These are phyloP conservation scores for Scylla paramamosain DNA, from an alignment of 1,140 invertebrate species.

Conservation along the genomic window DNA sequence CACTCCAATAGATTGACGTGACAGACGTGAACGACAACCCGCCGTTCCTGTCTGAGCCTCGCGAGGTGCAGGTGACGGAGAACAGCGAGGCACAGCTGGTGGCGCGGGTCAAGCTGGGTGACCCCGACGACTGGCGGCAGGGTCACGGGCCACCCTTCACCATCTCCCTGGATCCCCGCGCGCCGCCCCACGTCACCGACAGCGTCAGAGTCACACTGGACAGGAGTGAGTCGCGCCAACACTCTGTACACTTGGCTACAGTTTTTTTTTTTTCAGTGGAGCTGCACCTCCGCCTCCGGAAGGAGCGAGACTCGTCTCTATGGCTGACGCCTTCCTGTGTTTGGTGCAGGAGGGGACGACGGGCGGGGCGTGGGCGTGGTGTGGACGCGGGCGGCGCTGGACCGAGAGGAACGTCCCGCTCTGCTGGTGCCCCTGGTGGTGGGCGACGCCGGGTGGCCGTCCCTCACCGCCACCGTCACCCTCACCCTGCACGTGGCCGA, in stretches of 20 bases:
- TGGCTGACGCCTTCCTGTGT: background rate
- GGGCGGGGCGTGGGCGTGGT: conserved; percentile 62
- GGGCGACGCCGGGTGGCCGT: conserved; percentile 44
- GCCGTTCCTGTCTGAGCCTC: conserved; percentile 34
- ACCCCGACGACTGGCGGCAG: conserved; percentile 52
- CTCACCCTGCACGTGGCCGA: conserved; percentile 57
- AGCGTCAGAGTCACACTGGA: conserved; percentile 55
- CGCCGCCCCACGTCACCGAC: conserved; percentile 44
- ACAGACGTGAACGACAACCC: conserved; percentile 61
- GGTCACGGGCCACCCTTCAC: conserved; percentile 61
- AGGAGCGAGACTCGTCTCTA: background rate
- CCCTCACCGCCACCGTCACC: conserved; percentile 53
- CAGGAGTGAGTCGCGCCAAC: conserved; percentile 34
- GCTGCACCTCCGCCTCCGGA: background rate
- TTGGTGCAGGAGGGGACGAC: conserved; percentile 50
- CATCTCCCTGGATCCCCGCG: conserved; percentile 53
- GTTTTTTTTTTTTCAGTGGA: too few relatives aligned
- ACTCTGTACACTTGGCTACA: background rate
- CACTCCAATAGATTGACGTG: background rate
- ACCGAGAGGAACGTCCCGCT: conserved; percentile 57
- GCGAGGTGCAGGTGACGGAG: conserved; percentile 50
- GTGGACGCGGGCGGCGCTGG: conserved; percentile 41
- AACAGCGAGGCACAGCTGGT: conserved; percentile 39
- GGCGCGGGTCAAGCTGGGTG: conserved; percentile 43
- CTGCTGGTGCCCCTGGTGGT: conserved; percentile 61